Evolutionary conservation across 1,140 invertebrate species (phyloP).

Genomic region (Trachymyrmex septentrionalis): DNA sequence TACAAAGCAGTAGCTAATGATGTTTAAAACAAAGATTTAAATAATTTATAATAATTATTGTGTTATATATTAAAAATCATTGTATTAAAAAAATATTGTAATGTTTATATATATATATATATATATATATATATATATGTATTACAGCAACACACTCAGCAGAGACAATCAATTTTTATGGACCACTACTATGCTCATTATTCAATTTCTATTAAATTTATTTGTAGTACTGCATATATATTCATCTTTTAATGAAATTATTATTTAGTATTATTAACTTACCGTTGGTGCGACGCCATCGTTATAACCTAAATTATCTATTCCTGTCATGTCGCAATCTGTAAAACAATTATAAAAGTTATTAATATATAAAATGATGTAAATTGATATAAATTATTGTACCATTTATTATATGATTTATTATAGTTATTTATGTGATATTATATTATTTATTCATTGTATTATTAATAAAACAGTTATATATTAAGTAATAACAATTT

Average conservation of each 20-base stretch:
- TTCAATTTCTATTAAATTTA: neutral
- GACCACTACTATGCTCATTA: neutral
- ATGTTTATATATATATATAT: neutral
- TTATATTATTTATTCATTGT: neutral
- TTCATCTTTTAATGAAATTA: conserved; percentile 8
- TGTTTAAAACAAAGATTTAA: neutral
- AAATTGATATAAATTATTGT: conserved; percentile 7
- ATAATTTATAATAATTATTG: neutral
- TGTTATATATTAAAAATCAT: neutral
- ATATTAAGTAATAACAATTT: neutral
- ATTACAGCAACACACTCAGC: neutral
- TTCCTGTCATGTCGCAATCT: conserved; percentile 65
- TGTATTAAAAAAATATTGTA: neutral
- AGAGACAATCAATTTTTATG: neutral
- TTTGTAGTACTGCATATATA: neutral
- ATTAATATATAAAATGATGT: neutral
- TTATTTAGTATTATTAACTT: conserved; percentile 36
- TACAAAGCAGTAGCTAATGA: neutral
- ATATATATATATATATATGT: neutral
- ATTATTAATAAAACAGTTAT: neutral
- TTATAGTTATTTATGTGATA: neutral
- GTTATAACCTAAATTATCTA: conserved; percentile 67
- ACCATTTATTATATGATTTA: neutral
- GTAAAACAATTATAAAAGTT: conserved; percentile 40
- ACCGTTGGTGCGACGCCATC: conserved; percentile 49